These are phyloP conservation scores for Hermodice carunculata DNA, from an alignment of 2,888 invertebrate species.

Conservation along the genomic window DNA sequence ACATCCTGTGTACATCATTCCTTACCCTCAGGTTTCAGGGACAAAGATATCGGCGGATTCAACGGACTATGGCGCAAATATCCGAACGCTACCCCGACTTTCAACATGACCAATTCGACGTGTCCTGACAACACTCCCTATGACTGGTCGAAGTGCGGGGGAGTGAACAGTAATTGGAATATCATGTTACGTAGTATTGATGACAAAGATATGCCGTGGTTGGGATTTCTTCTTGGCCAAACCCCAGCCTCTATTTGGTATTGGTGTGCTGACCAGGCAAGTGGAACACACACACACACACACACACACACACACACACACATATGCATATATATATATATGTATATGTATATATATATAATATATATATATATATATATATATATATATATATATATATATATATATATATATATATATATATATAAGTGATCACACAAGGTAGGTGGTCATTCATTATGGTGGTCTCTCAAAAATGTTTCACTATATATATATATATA, in stretches of 20 bases:
- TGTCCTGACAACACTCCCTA: too few species aligned
- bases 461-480: too few species aligned
- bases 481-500: too few species aligned
- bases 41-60: slow-evolving; percentile 65
- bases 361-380: too few species aligned
- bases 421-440: too few species aligned
- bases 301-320: too few species aligned
- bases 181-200: slow-evolving; percentile 62
- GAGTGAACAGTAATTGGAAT: slow-evolving; percentile 61
- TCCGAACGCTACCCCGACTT: slow-evolving; percentile 59
- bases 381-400: too few species aligned
- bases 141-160: too few species aligned
- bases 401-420: too few species aligned
- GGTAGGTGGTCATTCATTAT: too few species aligned
- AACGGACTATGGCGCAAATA: slow-evolving; percentile 59
- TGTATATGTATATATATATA: background rate
- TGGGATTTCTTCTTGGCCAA: slow-evolving; percentile 70
- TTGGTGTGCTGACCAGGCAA: slow-evolving; percentile 67
- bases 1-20: background rate
- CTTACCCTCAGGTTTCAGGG: slow-evolving; percentile 59
- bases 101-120: slow-evolving; percentile 37
- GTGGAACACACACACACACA: too few species aligned
- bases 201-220: slow-evolving; percentile 70
- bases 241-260: slow-evolving; percentile 71
- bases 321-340: too few species aligned